phyloP scores from a whole-genome alignment of 1,140 invertebrate genomes.

The Diorhabda sublineata region DNA sequence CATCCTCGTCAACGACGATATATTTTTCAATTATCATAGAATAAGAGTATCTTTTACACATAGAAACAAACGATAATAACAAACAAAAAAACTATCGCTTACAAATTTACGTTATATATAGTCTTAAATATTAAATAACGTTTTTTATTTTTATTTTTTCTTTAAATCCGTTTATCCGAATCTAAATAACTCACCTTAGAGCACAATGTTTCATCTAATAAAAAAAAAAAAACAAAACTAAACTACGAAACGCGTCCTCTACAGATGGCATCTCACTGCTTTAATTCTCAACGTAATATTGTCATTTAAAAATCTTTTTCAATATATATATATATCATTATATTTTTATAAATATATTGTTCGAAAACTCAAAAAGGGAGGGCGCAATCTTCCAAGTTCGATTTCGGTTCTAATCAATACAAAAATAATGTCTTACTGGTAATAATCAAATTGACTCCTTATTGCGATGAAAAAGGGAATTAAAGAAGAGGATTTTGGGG shows the following conservation, averaged over 20 bases:
- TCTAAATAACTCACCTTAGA: conserved; percentile 19
- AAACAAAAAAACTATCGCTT: conserved; percentile 1
- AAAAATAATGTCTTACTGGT: too few relatives aligned
- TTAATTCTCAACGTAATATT: conserved; percentile 15
- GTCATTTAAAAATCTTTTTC: conserved; percentile 7
- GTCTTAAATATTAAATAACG: conserved; percentile 22
- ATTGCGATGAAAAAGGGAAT: background rate
- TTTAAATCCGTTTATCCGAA: background rate
- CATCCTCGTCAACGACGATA: too few relatives aligned
- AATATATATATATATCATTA: background rate
- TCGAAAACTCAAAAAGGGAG: background rate
- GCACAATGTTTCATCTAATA: conserved; percentile 18
- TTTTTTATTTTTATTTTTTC: conserved; percentile 17
- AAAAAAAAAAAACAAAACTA: conserved; percentile 10
- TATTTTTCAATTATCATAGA: background rate
- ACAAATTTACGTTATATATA: background rate
- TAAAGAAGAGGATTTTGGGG: background rate
- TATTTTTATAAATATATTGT: background rate
- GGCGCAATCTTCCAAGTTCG: too few relatives aligned
- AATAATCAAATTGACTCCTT: background rate
- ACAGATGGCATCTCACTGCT: conserved; percentile 22
- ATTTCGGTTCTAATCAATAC: too few relatives aligned
- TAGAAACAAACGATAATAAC: background rate
- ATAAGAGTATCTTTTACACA: background rate
- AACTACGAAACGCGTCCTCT: conserved; percentile 12